Conservation (phyloP, 1,140 invertebrate genomes). For the Zophobas atratus region DNA sequence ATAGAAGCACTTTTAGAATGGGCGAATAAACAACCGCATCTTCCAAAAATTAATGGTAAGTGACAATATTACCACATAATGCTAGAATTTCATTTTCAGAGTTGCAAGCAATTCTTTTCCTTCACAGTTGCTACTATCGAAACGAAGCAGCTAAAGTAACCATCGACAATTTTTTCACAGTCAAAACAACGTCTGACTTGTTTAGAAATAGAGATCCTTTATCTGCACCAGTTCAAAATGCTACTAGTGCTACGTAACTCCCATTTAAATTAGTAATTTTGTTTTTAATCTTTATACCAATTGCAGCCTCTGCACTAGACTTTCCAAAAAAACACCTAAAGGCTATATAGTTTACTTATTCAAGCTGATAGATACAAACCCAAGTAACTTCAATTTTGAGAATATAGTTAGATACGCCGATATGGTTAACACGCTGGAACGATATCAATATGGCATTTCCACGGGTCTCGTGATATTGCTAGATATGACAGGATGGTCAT, state of each 20-base stretch:
- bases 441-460: constrained; percentile 69
- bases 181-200: constrained; percentile 74
- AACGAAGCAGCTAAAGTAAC: constrained; percentile 74
- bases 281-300: neutral
- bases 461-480: constrained; percentile 74
- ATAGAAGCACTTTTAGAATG: constrained; percentile 47
- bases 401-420: constrained; percentile 70
- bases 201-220: constrained; percentile 63
- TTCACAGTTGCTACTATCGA: constrained; percentile 62
- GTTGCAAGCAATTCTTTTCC: constrained; percentile 68
- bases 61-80: neutral
- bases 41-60: constrained; percentile 26
- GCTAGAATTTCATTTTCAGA: too few relatives aligned
- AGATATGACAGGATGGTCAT: constrained; percentile 72
- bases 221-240: too few relatives aligned
- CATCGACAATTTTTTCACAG: constrained; percentile 75
- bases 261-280: neutral
- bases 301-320: constrained; percentile 57
- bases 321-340: constrained; percentile 70
- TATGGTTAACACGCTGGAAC: constrained; percentile 74
- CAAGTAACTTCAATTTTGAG: constrained; percentile 73
- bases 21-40: constrained; percentile 47
- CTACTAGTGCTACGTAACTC: too few relatives aligned
- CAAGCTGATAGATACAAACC: constrained; percentile 71
- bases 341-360: constrained; percentile 72